Percentiles rank a stretch among this genome's conserved stretches.
Conservation (phyloP, 92 coral and sea anemone species). For the Epizoanthus illoricatus region DNA sequence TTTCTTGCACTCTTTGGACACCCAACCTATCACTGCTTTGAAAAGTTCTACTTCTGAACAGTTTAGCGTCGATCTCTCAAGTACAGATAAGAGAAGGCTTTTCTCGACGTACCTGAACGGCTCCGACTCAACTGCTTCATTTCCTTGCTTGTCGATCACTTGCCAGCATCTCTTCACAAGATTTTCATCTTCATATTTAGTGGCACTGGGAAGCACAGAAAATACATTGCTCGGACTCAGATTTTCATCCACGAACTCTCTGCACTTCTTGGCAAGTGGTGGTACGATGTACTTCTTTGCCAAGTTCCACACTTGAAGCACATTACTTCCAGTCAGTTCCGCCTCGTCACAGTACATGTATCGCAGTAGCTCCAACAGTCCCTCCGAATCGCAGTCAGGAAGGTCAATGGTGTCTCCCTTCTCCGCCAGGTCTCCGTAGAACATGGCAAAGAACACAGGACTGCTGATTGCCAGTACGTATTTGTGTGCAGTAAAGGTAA, state of each 20-base stretch:
- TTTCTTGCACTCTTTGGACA: constrained; percentile 20
- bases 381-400: constrained; percentile 60
- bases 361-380: constrained; percentile 59
- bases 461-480: constrained; percentile 62
- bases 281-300: constrained; percentile 65
- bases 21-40: constrained; percentile 57
- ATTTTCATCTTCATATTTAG: constrained; percentile 37
- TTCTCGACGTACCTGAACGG: constrained; percentile 35
- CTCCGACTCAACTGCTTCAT: constrained; percentile 43
- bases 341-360: constrained; percentile 61
- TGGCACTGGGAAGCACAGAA: constrained; percentile 38
- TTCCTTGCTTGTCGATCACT: constrained; percentile 45
- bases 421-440: constrained; percentile 66
- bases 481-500: constrained; percentile 52
- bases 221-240: constrained; percentile 55
- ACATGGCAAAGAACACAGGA: constrained; percentile 67
- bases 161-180: constrained; percentile 55
- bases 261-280: constrained; percentile 44
- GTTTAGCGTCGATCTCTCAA: constrained; percentile 42
- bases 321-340: constrained; percentile 43
- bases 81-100: constrained; percentile 35
- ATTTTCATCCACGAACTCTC: constrained; percentile 43
- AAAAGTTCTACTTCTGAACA: constrained; percentile 52
- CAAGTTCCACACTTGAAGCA: constrained; percentile 52
- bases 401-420: constrained; percentile 47